These are phyloP conservation scores for Cynoglossus semilaevis DNA, from an alignment of 2,113 vertebrate genomes.

Conservation along the genomic window DNA sequence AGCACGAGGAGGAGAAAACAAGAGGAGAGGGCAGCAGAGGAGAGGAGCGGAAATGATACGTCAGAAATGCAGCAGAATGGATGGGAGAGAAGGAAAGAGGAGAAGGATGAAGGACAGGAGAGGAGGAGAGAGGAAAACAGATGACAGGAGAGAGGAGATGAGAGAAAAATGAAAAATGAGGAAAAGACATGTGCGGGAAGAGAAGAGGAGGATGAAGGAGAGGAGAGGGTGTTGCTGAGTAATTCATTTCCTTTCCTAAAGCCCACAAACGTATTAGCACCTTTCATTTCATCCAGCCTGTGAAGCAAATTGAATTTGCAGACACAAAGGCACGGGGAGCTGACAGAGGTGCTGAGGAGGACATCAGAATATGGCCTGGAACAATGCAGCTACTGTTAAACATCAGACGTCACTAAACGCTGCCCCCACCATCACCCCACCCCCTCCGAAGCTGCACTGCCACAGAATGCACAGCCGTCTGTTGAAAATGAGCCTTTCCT, in stretches of 20 bases:
- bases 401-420: conserved; percentile 37
- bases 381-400: conserved; percentile 57
- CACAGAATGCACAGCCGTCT: conserved; percentile 41
- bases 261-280: conserved; percentile 53
- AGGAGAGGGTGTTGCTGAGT: conserved; percentile 16
- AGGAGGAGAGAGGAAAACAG: neutral
- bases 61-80: neutral
- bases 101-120: conserved; percentile 1
- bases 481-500: conserved; percentile 42
- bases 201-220: conserved; percentile 1
- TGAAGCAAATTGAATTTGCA: conserved; percentile 63
- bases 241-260: conserved; percentile 49
- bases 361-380: conserved; percentile 50
- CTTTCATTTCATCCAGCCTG: conserved; percentile 57
- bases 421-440: neutral
- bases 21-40: too few species aligned
- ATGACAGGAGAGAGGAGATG: conserved; percentile 3
- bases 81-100: neutral
- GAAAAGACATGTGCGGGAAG: neutral
- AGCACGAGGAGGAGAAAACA: too few species aligned
- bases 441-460: conserved; percentile 22
- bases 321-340: conserved; percentile 52
- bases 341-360: conserved; percentile 47
- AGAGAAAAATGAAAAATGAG: neutral
- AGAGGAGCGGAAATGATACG: too few species aligned